These are phyloP conservation scores for Phaetusa simplex DNA, from an alignment of 2,113 vertebrate genomes.

Conservation along the genomic window DNA sequence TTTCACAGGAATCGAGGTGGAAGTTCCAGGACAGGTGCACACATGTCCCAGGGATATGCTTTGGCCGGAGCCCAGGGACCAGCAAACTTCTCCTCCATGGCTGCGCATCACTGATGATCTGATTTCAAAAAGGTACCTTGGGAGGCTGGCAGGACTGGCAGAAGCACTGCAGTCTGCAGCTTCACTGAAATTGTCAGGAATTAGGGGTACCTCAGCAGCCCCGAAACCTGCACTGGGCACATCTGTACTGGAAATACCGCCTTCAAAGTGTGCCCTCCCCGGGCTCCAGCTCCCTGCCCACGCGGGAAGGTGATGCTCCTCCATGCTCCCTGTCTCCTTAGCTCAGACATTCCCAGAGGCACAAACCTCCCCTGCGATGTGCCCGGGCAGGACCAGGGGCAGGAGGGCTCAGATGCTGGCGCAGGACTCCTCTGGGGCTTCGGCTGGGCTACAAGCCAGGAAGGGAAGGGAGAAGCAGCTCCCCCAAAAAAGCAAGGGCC, in stretches of 20 bases:
- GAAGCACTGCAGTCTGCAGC: background rate
- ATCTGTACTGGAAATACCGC: background rate
- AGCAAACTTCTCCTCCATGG: background rate
- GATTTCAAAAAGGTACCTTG: background rate
- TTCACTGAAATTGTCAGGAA: background rate
- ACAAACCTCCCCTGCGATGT: background rate
- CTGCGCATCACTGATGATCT: accelerated
- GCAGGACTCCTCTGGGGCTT: background rate
- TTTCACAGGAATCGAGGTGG: background rate
- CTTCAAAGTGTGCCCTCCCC: background rate
- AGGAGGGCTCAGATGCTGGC: background rate
- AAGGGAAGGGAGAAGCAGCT: background rate
- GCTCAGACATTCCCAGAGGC: background rate
- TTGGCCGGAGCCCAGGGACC: background rate
- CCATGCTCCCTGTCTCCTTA: background rate
- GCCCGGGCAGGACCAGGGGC: background rate
- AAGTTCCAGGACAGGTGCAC: background rate
- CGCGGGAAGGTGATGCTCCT: background rate
- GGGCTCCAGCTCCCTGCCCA: background rate
- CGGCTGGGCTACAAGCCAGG: background rate
- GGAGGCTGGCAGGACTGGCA: background rate
- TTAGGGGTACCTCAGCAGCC: background rate
- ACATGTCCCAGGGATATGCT: background rate
- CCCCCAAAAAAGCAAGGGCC: background rate
- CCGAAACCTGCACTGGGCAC: background rate